Base-by-base conservation (phyloP, 2,888 invertebrate species). In the Microctonus brassicae region DNA sequence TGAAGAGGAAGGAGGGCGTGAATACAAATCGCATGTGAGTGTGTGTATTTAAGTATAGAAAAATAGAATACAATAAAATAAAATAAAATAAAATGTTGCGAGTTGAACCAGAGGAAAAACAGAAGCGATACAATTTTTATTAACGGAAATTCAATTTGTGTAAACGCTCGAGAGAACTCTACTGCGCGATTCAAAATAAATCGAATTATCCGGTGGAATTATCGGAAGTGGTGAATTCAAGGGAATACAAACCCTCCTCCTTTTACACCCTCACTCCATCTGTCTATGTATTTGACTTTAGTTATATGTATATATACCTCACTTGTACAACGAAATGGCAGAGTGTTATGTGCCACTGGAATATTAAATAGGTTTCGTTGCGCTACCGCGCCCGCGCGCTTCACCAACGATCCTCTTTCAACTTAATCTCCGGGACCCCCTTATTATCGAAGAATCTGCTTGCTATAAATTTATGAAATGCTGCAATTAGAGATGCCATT, bases 81-180 rank as follows among this genome's bases (percentile, higher is more conserved):
- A 62, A 39, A 66, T n/a, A n/a, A n/a, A n/a, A n/a, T n/a, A n/a
- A n/a, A n/a, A n/a, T n/a, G n/a, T n/a, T n/a, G n/a, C n/a, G n/a
- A n/a, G n/a, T n/a, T n/a, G n/a, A n/a, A n/a, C n/a, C 63, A 60
- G 60, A 67, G 52, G 36, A 58, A 29, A 57, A 26, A 65, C 57
- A 39, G 24, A 39, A 33, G 74, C 80, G 78, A 83, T 82, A 82
- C 78, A 77, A 81, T 82, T 83, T 82, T 82, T 83, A 83, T 83
- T 82, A 80, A 82, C 81, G 83, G 81, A 81, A 83, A 83, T 85
- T 84, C 82, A 84, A 85, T 84, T 83, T 83, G 78, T 47, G 47
- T 17, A 47, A 47, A 47, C 79, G 69, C 77, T 76, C 76, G 78
- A 26, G 79, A 80, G 77, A 77, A 75, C 3, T 5, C 29, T 3